phyloP scores from a whole-genome alignment of 2,888 invertebrate genomes.

The Tachina fera region DNA sequence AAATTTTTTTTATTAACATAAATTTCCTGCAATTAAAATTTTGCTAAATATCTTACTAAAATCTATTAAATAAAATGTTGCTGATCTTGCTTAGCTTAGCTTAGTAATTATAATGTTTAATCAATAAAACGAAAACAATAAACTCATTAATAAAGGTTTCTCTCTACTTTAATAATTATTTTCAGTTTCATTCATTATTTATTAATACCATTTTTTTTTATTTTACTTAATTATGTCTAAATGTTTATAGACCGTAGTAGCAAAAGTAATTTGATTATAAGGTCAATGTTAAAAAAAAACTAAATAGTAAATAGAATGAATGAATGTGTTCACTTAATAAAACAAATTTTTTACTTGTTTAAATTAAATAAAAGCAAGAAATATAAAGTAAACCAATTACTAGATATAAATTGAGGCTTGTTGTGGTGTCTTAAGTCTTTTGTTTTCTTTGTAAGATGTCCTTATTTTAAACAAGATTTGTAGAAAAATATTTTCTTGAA shows the following conservation, averaged over 20 bases:
- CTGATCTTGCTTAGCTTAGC: not conserved
- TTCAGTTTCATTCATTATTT: conserved; percentile 19
- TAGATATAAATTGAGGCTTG: not conserved
- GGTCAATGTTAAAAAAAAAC: conserved; percentile 48
- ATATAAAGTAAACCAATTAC: not conserved
- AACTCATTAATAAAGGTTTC: conserved; percentile 39
- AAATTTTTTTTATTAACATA: not conserved
- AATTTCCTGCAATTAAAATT: conserved; percentile 17
- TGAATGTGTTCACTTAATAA: not conserved
- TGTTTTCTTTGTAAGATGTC: not conserved
- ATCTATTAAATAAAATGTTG: conserved; percentile 27
- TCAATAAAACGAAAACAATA: conserved; percentile 32
- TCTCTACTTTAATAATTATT: conserved; percentile 36
- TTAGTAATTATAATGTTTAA: conserved; percentile 33
- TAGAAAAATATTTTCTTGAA: not conserved
- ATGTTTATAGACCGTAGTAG: conserved; percentile 18
- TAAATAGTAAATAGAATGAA: not conserved
- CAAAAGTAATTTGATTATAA: conserved; percentile 59
- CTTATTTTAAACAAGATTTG: not conserved
- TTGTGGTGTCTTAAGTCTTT: conserved; percentile 25
- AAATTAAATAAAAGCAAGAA: not conserved
- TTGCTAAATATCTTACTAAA: conserved; percentile 7
- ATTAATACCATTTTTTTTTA: conserved; percentile 2
- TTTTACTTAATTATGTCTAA: not conserved
- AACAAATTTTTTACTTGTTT: not conserved